Evolutionary conservation across 2,888 invertebrate genomes (phyloP).

Genomic region (Drosophila siamana): DNA sequence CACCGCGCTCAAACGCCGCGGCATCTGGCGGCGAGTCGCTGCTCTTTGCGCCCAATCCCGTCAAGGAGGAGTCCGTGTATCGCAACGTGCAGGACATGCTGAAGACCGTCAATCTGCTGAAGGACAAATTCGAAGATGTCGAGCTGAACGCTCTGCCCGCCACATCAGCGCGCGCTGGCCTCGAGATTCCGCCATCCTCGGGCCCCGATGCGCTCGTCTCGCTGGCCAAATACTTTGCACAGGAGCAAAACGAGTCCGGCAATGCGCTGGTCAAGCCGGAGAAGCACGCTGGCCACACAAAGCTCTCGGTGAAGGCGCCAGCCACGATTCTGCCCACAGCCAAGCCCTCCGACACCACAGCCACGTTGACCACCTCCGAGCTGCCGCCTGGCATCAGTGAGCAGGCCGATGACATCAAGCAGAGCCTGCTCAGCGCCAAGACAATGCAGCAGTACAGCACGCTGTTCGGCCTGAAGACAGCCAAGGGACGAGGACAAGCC

Average conservation of each 20-base stretch:
- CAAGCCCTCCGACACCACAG: slow-evolving; percentile 76
- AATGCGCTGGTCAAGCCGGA: slow-evolving; percentile 68
- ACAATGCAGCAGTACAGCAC: slow-evolving; percentile 82
- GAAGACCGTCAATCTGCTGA: slow-evolving; percentile 88
- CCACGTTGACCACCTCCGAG: slow-evolving; percentile 70
- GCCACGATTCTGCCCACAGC: slow-evolving; percentile 45
- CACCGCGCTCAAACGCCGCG: slow-evolving; percentile 59
- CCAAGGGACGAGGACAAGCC: slow-evolving; percentile 44
- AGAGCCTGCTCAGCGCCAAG: slow-evolving; percentile 88
- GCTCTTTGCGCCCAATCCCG: slow-evolving; percentile 76
- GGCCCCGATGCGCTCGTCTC: slow-evolving; percentile 92
- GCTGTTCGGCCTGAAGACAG: slow-evolving; percentile 79
- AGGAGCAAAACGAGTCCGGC: slow-evolving; percentile 83
- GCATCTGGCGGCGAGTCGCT: slow-evolving; percentile 70
- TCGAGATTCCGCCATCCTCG: slow-evolving; percentile 90
- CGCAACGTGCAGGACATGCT: slow-evolving; percentile 90
- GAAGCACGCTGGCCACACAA: slow-evolving; percentile 51
- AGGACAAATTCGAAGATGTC: slow-evolving; percentile 85
- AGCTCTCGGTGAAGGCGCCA: slow-evolving; percentile 50
- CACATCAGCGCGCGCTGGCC: slow-evolving; percentile 87
- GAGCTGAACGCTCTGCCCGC: slow-evolving; percentile 85
- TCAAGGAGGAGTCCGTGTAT: slow-evolving; percentile 85
- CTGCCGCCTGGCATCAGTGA: slow-evolving; percentile 77
- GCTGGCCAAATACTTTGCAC: slow-evolving; percentile 92
- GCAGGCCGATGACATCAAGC: slow-evolving; percentile 86